A percentile compares a stretch with the other conserved stretches of the same genome.
phyloP scores from a whole-genome alignment of 2,797 vertebrate species.

The Podarcis siculus region DNA sequence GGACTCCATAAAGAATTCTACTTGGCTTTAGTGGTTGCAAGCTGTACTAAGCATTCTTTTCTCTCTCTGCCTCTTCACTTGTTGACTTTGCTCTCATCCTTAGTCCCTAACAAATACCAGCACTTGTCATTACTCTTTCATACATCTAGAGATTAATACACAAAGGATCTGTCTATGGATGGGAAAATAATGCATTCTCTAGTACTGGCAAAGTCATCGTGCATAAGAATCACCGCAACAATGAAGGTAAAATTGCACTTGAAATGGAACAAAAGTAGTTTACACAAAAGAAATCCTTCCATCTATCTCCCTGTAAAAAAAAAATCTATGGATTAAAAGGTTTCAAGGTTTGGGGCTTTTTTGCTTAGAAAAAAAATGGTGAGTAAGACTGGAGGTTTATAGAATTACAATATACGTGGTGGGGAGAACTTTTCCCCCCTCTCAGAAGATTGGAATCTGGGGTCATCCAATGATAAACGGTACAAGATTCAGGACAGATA shows the following conservation, averaged over 20 bases:
- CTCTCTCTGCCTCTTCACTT: neutral
- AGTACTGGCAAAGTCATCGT: neutral
- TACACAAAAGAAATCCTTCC: neutral
- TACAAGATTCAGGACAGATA: too few relatives aligned
- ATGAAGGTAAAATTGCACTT: neutral
- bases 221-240: neutral
- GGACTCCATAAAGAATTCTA: neutral
- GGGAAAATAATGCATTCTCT: neutral
- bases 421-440: too few relatives aligned
- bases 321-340: too few relatives aligned
- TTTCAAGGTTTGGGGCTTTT: too few relatives aligned
- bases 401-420: too few relatives aligned
- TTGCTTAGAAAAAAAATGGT: too few relatives aligned
- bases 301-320: neutral
- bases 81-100: neutral
- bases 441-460: too few relatives aligned
- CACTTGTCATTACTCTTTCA: neutral
- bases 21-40: neutral
- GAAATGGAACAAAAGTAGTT: neutral
- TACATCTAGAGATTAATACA: neutral
- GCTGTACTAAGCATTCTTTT: neutral
- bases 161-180: fast-evolving
- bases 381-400: too few relatives aligned
- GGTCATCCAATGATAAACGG: too few relatives aligned
- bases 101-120: neutral